Evolutionary conservation across 2,888 invertebrate genomes (phyloP), one percentile per base, ranked within the genome.

Genomic region (Eristalinus sepulchralis): DNA sequence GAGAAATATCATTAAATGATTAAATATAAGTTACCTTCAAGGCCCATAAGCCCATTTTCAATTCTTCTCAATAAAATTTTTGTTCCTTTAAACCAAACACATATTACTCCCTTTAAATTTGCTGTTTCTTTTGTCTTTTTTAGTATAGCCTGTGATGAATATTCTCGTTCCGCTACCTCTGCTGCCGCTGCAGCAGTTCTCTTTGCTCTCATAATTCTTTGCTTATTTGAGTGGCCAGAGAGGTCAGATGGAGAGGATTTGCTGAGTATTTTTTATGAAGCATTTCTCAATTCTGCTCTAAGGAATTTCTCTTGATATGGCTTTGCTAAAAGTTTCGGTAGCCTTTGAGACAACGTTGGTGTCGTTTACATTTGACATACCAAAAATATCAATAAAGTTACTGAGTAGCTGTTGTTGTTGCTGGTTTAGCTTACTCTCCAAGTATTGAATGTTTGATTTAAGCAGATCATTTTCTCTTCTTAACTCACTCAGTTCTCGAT

Each of bases 141-240:
- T n/a, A 60, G 33, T 13, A 60, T 2, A n/a, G 60, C 60, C 31
- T 60, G 60, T 60, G 31, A 60, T 31, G 11, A 59, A 59, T 31
- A 60, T 60, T 2, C 13, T 31, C 1, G 20, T 17, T 13, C 60
- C 60, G 33, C n/a, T 60, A n/a, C 60, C 60, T 31, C 33, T 60
- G n/a, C 60, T 60, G n/a, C 10, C 31, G 20, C n/a, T 60, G 24
- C 22, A 33, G 60, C 60, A n/a, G 17, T 17, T 60, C 60, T 60
- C 60, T 60, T 60, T 60, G 60, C 60, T 31, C 60, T 33, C 60
- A 31, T 60, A 31, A 60, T 60, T 60, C 60, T 31, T 31, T 60
- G 60, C 8, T 33, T 60, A n/a, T 11, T 31, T 60, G 33, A n/a
- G 4, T 33, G 5, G 17, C 33, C n/a, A 60, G 33, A 27, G 60